These are phyloP conservation scores for Dreissena polymorpha DNA, from an alignment of 1,140 invertebrate species.

Conservation along the genomic window DNA sequence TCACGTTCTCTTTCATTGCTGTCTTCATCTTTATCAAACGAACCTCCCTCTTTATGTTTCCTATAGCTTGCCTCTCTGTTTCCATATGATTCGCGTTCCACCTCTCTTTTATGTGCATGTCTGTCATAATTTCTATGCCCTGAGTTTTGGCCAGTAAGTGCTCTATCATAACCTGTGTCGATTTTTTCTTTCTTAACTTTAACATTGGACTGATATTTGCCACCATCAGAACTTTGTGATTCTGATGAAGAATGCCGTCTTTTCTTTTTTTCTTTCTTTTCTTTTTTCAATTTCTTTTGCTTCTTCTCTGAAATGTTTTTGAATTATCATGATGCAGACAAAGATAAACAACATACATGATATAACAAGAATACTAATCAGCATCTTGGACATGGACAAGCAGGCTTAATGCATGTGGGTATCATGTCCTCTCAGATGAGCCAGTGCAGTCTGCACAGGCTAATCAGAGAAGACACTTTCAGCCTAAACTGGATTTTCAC, in stretches of 20 bases:
- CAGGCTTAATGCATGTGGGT: not conserved
- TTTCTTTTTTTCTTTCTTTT: slow-evolving; percentile 66
- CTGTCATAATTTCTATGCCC: slow-evolving; percentile 21
- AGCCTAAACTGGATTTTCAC: no score
- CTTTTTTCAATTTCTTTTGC: slow-evolving; percentile 58
- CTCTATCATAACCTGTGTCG: slow-evolving; percentile 58
- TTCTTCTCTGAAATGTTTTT: slow-evolving; percentile 51
- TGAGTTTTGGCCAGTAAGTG: slow-evolving; percentile 32
- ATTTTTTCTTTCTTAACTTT: slow-evolving; percentile 59
- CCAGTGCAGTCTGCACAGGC: no score
- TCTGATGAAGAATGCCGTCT: slow-evolving; percentile 54
- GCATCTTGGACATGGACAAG: not conserved
- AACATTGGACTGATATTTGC: slow-evolving; percentile 14
- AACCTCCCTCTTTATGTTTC: slow-evolving; percentile 13
- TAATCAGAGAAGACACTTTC: no score
- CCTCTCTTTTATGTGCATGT: slow-evolving; percentile 10
- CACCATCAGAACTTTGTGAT: slow-evolving; percentile 42
- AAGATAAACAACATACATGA: not conserved
- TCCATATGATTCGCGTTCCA: slow-evolving; percentile 7
- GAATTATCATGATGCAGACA: not conserved
- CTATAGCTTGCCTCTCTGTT: slow-evolving; percentile 9
- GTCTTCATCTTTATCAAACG: not conserved
- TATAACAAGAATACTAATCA: not conserved
- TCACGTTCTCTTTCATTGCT: slow-evolving; percentile 57
- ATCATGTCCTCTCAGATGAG: no score